Evolutionary conservation across 2,113 vertebrate genomes (phyloP).

Genomic region (Chauna torquata): DNA sequence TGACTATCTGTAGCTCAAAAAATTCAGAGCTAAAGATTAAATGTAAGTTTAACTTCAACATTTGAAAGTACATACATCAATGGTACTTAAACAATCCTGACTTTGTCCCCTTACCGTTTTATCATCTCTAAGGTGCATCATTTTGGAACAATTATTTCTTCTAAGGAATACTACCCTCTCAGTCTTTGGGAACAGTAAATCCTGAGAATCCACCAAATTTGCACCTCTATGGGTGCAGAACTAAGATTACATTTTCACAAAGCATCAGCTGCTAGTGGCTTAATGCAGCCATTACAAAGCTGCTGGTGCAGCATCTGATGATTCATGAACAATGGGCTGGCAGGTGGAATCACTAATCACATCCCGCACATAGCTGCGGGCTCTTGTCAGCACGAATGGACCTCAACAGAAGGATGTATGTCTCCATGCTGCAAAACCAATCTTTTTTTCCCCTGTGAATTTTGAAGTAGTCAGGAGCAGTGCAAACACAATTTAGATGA

Average conservation of each 20-base stretch:
- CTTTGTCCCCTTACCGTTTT: not conserved
- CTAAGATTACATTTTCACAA: no score
- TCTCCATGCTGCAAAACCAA: not conserved
- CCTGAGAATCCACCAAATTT: not conserved
- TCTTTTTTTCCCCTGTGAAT: not conserved
- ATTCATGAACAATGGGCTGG: not conserved
- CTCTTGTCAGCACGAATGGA: not conserved
- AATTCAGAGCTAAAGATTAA: not conserved
- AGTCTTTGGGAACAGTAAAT: not conserved
- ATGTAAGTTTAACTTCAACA: not conserved
- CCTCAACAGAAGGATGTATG: not conserved
- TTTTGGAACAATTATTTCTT: not conserved
- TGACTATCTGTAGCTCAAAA: not conserved
- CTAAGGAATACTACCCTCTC: not conserved
- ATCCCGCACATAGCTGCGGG: not conserved
- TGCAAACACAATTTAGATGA: fast-evolving
- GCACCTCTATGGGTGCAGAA: not conserved
- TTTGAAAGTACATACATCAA: not conserved
- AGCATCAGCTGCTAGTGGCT: not conserved
- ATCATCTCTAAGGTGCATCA: not conserved
- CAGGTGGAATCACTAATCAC: not conserved
- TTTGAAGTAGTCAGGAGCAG: not conserved
- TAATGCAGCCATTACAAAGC: not conserved
- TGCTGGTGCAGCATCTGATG: not conserved
- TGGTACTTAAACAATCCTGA: not conserved